phyloP scores from a whole-genome alignment of 1,140 invertebrate genomes.

The Diuraphis noxia region DNA sequence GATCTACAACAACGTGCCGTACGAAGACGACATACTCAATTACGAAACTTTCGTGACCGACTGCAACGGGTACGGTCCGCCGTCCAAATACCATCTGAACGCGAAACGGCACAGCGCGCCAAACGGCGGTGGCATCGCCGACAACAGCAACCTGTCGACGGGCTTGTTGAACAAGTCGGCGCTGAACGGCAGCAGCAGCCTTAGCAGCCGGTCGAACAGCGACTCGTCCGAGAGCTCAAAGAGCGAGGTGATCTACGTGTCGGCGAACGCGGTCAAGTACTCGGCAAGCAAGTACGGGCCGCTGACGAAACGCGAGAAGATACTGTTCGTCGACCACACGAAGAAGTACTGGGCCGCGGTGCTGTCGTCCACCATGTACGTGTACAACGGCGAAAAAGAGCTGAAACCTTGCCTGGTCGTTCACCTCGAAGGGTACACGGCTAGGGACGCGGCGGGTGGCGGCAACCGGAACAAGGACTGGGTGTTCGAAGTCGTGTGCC shows the following conservation, averaged over 20 bases:
- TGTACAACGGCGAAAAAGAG: conserved; percentile 55
- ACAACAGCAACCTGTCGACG: background rate
- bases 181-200: conserved; percentile 7
- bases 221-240: conserved; percentile 43
- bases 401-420: conserved; percentile 50
- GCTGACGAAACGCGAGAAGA: conserved; percentile 55
- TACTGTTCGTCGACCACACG: conserved; percentile 56
- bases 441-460: conserved; percentile 43
- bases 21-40: conserved; percentile 31
- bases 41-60: background rate
- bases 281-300: conserved; percentile 55
- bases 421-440: conserved; percentile 55
- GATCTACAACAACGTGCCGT: conserved; percentile 45
- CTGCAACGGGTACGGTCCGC: background rate
- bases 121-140: background rate
- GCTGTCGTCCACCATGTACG: conserved; percentile 53
- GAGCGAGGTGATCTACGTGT: conserved; percentile 54
- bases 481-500: conserved; percentile 56
- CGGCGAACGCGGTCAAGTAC: conserved; percentile 56
- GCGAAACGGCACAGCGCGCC: conserved; percentile 27
- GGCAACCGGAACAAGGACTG: conserved; percentile 53
- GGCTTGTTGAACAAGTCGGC: background rate
- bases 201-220: conserved; percentile 36
- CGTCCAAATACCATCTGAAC: background rate
- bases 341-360: conserved; percentile 56